Percentiles rank a stretch among this genome's conserved stretches.
phyloP scores from a whole-genome alignment of 30 jellyfish, hydroid and myxozoan genomes.

The Sanderia malayensis region DNA sequence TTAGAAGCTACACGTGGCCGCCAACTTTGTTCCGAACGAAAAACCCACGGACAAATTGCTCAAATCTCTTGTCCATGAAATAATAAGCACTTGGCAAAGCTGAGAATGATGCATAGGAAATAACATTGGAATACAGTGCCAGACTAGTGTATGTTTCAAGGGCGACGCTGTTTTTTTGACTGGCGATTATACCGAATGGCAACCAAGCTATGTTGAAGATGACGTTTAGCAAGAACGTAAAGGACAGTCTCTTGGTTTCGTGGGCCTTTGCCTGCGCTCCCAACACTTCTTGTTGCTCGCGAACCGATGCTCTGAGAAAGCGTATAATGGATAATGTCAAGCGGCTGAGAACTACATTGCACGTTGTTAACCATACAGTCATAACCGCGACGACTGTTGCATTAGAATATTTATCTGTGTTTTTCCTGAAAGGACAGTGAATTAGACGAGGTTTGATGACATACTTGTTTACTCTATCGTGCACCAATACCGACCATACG shows the following conservation, averaged over 20 bases:
- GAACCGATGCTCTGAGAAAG: slow-evolving; percentile 1
- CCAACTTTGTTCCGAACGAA: background rate
- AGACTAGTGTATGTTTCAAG: background rate
- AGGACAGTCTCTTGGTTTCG: slow-evolving; percentile 35
- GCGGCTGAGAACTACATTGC: background rate
- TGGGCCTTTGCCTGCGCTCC: slow-evolving; percentile 9
- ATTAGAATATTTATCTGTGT: slow-evolving; percentile 1
- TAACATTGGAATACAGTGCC: slow-evolving; percentile 2
- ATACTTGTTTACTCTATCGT: background rate
- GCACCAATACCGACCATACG: slow-evolving; percentile 1
- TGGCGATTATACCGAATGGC: slow-evolving; percentile 49
- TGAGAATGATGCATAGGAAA: slow-evolving; percentile 31
- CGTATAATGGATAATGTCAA: background rate
- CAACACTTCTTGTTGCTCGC: background rate
- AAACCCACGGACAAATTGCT: background rate
- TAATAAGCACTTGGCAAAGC: slow-evolving; percentile 26
- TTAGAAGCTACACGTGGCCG: too few relatives aligned
- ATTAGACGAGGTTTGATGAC: background rate
- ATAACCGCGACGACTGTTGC: background rate
- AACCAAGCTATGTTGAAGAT: slow-evolving; percentile 37
- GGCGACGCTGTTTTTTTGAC: slow-evolving; percentile 7
- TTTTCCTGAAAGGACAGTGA: background rate
- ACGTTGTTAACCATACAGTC: slow-evolving; percentile 18
- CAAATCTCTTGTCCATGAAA: slow-evolving; percentile 42
- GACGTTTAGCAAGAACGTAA: slow-evolving; percentile 1